Conservation (phyloP, 2,113 vertebrate species). For the Sylvicapra grimmia region DNA sequence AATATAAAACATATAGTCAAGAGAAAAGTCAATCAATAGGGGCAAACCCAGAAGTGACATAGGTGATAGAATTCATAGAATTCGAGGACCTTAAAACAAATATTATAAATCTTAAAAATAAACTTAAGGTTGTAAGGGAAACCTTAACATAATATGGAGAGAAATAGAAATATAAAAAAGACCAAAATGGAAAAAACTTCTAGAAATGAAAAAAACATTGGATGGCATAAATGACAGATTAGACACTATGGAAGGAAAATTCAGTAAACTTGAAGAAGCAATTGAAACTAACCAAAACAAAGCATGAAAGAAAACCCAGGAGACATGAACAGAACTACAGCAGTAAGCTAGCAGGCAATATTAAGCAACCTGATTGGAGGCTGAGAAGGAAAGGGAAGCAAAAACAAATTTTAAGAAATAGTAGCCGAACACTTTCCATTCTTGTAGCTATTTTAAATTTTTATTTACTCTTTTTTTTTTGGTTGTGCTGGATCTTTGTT, state of each 20-base stretch:
- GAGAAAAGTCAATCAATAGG: background rate
- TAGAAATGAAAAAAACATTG: background rate
- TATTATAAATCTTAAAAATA: background rate
- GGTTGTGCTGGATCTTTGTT: background rate
- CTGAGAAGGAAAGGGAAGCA: background rate
- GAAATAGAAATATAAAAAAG: background rate
- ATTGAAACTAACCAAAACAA: background rate
- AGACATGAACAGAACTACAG: background rate
- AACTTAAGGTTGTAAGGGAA: background rate
- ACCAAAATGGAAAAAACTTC: background rate
- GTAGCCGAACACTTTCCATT: background rate
- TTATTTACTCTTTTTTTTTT: background rate
- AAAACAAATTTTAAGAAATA: background rate
- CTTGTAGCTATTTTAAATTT: background rate
- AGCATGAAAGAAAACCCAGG: background rate
- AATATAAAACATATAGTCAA: background rate
- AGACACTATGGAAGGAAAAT: background rate
- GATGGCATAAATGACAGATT: background rate
- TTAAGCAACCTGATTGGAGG: background rate
- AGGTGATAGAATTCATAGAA: background rate
- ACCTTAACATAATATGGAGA: background rate
- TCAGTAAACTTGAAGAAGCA: background rate
- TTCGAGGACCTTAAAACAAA: background rate
- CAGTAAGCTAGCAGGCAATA: background rate
- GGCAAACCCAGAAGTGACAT: background rate